phyloP scores from a whole-genome alignment of 2,888 invertebrate genomes.

The Drosophila melanosoma region DNA sequence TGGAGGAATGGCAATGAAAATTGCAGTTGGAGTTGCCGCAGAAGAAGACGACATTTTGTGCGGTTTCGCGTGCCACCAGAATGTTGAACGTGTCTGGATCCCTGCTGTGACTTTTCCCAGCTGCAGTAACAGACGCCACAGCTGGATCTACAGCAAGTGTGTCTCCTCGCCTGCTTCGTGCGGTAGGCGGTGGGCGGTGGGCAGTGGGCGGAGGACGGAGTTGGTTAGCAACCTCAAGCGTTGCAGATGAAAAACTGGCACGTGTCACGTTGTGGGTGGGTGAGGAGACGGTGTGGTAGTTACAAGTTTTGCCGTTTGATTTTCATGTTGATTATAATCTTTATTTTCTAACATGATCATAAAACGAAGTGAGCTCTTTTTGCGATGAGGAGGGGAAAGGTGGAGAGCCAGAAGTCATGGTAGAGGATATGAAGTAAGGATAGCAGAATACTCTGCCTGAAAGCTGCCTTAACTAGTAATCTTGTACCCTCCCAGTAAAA shows the following conservation, averaged over 20 bases:
- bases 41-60: constrained; percentile 61
- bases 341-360: constrained; percentile 43
- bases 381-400: not conserved
- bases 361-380: not conserved
- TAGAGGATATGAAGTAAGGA: not conserved
- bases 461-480: not conserved
- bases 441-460: not conserved
- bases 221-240: not conserved
- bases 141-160: constrained; percentile 10
- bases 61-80: constrained; percentile 76
- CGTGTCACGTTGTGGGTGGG: constrained; percentile 51
- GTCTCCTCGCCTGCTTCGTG: constrained; percentile 39
- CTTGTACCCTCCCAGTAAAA: not conserved
- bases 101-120: constrained; percentile 46
- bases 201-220: not conserved
- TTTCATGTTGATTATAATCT: constrained; percentile 75
- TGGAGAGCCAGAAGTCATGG: not conserved
- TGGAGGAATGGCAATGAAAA: constrained; percentile 1
- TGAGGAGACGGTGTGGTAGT: not conserved
- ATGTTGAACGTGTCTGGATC: constrained; percentile 67
- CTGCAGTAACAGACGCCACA: constrained; percentile 25
- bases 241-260: constrained; percentile 62
- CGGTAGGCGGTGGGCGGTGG: not conserved
- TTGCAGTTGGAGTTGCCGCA: constrained; percentile 10
- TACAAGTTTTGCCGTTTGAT: constrained; percentile 70